phyloP scores from a whole-genome alignment of 2,888 invertebrate species.

The Cryptophagus acutangulus region DNA sequence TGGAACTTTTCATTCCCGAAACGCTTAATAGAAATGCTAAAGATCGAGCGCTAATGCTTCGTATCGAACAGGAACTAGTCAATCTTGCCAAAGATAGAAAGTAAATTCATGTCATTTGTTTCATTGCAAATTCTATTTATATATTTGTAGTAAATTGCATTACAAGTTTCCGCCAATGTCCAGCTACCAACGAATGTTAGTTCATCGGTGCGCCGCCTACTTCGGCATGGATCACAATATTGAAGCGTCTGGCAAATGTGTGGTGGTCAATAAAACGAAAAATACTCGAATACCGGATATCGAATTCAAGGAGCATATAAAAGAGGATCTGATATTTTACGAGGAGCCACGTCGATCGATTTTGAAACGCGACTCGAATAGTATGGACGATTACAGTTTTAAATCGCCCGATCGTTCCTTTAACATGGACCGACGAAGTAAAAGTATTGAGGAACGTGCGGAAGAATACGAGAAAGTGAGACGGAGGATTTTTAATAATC shows the following conservation, averaged over 20 bases:
- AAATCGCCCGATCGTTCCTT: constrained; percentile 58
- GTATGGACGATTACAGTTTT: constrained; percentile 67
- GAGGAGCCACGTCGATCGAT: constrained; percentile 73
- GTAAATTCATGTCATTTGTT: constrained; percentile 52
- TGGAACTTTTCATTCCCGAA: constrained; percentile 82
- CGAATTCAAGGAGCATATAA: constrained; percentile 66
- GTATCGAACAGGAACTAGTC: constrained; percentile 83
- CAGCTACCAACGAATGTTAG: constrained; percentile 93
- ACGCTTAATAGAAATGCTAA: constrained; percentile 87
- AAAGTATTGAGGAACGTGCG: constrained; percentile 88
- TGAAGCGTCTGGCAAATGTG: constrained; percentile 76
- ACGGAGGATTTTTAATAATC: constrained; percentile 74
- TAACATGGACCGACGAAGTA: constrained; percentile 64
- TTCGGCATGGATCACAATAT: constrained; percentile 94
- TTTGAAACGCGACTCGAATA: constrained; percentile 75
- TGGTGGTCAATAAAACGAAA: constrained; percentile 78
- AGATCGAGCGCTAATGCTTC: constrained; percentile 78
- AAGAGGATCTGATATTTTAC: constrained; percentile 58
- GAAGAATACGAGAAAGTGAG: constrained; percentile 83
- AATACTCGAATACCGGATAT: constrained; percentile 65
- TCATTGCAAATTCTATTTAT: not conserved
- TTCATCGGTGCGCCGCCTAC: constrained; percentile 88
- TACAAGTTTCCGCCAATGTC: constrained; percentile 89
- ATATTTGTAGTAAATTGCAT: constrained; percentile 58
- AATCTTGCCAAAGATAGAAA: constrained; percentile 75